These are phyloP conservation scores for Thryonomys swinderianus DNA, from an alignment of 2,113 vertebrate genomes.

Conservation along the genomic window DNA sequence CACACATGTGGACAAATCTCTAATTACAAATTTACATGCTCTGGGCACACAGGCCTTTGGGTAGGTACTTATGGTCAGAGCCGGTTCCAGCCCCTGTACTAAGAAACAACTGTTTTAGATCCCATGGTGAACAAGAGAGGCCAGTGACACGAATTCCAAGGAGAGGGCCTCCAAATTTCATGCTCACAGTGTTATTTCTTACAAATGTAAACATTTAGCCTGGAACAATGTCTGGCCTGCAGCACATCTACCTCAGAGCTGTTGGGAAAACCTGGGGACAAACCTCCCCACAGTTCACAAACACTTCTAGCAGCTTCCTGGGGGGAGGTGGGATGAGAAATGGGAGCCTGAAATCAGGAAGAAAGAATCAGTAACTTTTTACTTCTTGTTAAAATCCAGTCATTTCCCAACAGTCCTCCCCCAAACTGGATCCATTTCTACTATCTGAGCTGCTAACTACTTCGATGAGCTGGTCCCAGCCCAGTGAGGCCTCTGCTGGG, in stretches of 20 bases:
- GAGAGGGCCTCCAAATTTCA: not conserved
- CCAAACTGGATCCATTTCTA: not conserved
- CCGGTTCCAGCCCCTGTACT: not conserved
- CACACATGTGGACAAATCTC: rapidly evolving
- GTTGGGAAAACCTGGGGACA: not conserved
- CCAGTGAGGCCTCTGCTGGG: not conserved
- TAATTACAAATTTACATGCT: rapidly evolving
- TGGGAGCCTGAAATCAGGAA: not conserved
- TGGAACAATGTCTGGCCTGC: rapidly evolving
- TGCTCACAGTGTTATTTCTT: not conserved
- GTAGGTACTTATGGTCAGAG: not conserved
- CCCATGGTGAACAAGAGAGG: not conserved
- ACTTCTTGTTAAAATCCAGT: not conserved
- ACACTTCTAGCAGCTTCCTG: not conserved
- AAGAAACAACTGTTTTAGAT: not conserved
- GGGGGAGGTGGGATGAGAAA: not conserved
- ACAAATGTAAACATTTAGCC: not conserved
- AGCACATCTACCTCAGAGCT: not conserved
- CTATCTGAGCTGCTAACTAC: rapidly evolving
- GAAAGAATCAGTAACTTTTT: not conserved
- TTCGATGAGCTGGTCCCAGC: not conserved
- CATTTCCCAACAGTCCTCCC: not conserved
- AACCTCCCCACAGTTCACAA: too few species aligned
- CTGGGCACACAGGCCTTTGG: not conserved
- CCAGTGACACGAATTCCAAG: rapidly evolving